These are phyloP conservation scores for Ommatoiulus sabulosus DNA, from an alignment of 2,888 invertebrate species.

Conservation along the genomic window DNA sequence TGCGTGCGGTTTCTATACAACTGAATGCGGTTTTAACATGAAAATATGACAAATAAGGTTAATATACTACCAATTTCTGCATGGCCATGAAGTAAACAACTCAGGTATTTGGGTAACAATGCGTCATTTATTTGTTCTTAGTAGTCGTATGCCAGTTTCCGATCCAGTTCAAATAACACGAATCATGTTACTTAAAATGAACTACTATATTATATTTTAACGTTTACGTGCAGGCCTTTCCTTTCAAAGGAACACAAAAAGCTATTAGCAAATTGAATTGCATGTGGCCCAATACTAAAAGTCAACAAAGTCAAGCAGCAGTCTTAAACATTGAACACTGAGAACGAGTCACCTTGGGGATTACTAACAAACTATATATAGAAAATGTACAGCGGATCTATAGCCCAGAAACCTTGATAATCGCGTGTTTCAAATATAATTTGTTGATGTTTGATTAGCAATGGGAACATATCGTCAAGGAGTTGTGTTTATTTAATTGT, in stretches of 20 bases:
- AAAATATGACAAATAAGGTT: too few species aligned
- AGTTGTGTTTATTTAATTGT: not conserved
- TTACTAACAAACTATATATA: not conserved
- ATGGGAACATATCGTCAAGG: not conserved
- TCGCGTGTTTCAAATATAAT: not conserved
- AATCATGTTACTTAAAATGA: not conserved
- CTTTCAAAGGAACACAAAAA: not conserved
- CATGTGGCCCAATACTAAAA: not conserved
- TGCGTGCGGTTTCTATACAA: too few species aligned
- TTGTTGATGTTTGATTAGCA: not conserved
- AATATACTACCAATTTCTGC: too few species aligned
- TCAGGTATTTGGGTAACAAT: not conserved
- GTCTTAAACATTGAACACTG: not conserved
- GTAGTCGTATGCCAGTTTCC: too few species aligned
- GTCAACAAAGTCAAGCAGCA: constrained; percentile 3
- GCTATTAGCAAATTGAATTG: not conserved
- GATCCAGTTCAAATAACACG: not conserved
- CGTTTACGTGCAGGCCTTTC: not conserved
- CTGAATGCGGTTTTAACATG: too few species aligned
- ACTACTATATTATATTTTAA: not conserved
- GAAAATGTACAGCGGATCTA: not conserved
- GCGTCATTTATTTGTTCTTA: not conserved
- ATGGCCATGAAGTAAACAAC: too few species aligned
- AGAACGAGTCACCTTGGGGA: not conserved
- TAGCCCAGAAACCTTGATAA: not conserved